phyloP scores from a whole-genome alignment of 64 coral and sea anemone genomes.

The Actinia tenebrosa region DNA sequence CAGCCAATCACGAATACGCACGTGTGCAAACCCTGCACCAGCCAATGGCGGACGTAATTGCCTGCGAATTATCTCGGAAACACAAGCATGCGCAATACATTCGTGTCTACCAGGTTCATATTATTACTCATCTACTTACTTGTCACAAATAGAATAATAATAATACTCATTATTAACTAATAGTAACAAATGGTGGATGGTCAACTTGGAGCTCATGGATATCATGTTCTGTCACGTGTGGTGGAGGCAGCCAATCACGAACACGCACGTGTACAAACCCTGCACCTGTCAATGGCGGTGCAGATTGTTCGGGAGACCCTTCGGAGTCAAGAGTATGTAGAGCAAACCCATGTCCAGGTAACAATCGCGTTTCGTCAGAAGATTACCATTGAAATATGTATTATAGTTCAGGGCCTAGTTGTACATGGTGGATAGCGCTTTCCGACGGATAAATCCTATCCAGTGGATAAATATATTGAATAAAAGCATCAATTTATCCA shows the following conservation, averaged over 20 bases:
- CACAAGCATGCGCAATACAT: not conserved
- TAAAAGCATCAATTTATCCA: too few relatives aligned
- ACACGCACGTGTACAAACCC: constrained; percentile 22
- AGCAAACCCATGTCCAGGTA: too few relatives aligned
- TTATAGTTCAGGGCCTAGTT: too few relatives aligned
- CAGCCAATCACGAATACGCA: constrained; percentile 26
- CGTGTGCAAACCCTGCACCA: constrained; percentile 17
- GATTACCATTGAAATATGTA: too few relatives aligned
- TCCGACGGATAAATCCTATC: too few relatives aligned
- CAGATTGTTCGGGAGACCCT: not conserved
- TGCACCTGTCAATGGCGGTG: not conserved
- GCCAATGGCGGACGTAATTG: not conserved
- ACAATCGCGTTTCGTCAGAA: too few relatives aligned
- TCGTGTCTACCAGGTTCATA: not conserved
- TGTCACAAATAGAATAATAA: too few relatives aligned
- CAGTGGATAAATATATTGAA: too few relatives aligned
- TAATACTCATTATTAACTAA: too few relatives aligned
- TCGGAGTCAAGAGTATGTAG: too few relatives aligned
- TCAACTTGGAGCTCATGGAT: not conserved
- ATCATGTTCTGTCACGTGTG: not conserved
- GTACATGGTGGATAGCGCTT: too few relatives aligned
- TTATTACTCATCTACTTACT: not conserved
- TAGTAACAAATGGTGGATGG: constrained; percentile 1
- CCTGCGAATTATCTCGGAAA: not conserved
- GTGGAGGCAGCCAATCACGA: constrained; percentile 16